A percentile compares a stretch with the other conserved stretches of the same genome.
Conservation (phyloP, 2,797 vertebrate genomes). For the Syngnathus acus region DNA sequence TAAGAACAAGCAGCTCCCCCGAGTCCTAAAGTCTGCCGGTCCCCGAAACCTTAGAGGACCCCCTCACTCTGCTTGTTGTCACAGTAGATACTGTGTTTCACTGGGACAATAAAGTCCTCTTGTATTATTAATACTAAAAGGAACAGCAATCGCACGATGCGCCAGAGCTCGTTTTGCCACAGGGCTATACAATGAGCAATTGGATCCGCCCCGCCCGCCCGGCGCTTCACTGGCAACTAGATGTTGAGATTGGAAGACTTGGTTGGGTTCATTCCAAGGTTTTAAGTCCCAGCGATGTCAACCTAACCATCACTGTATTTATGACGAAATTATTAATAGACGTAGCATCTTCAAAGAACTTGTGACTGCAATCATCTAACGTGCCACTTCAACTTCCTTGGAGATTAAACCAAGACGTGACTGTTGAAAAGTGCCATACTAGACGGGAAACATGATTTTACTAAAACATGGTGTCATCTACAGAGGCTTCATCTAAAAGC, state of each 20-base stretch:
- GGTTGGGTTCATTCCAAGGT: slow-evolving; percentile 13
- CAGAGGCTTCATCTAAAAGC: background rate
- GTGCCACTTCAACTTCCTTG: background rate
- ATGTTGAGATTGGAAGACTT: slow-evolving; percentile 54
- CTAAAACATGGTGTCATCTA: background rate
- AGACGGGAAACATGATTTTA: background rate
- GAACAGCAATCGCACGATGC: slow-evolving; percentile 73
- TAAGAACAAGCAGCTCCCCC: slow-evolving; percentile 43
- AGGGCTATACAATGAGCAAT: slow-evolving; percentile 79
- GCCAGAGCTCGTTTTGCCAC: slow-evolving; percentile 64
- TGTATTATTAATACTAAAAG: slow-evolving; percentile 77
- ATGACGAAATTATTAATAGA: background rate
- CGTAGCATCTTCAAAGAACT: background rate
- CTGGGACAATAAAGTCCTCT: slow-evolving; percentile 78
- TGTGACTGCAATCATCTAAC: background rate
- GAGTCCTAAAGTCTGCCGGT: slow-evolving; percentile 62
- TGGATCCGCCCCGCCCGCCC: slow-evolving; percentile 43
- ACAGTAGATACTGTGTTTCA: slow-evolving; percentile 62
- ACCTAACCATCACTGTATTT: background rate
- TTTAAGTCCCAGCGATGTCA: slow-evolving; percentile 4
- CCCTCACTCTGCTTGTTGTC: slow-evolving; percentile 54
- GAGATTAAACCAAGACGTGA: background rate
- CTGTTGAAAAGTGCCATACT: background rate
- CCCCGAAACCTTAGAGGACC: slow-evolving; percentile 68
- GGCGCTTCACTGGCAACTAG: slow-evolving; percentile 45